phyloP scores from a whole-genome alignment of 2,888 invertebrate genomes.

The Drosophila borealis region DNA sequence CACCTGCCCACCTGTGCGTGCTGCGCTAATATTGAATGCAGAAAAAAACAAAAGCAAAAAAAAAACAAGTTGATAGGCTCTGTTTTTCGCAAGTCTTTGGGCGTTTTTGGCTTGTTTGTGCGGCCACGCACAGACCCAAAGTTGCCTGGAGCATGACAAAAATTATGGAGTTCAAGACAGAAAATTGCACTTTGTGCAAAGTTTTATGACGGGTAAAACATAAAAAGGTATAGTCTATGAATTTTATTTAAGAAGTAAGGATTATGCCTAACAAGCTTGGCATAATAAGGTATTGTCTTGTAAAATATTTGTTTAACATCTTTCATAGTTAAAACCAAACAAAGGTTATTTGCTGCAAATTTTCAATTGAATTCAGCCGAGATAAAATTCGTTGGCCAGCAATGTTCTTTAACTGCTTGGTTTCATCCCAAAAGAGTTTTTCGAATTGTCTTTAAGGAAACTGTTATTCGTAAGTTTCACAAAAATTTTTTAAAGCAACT shows the following conservation, averaged over 20 bases:
- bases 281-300: not conserved
- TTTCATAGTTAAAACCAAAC: not conserved
- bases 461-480: too few species aligned
- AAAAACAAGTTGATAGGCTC: slow-evolving; percentile 34
- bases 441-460: too few species aligned
- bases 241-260: not conserved
- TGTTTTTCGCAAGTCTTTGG: slow-evolving; percentile 32
- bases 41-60: not conserved
- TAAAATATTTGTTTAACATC: not conserved
- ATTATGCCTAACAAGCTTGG: not conserved
- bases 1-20: slow-evolving; percentile 16
- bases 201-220: slow-evolving; percentile 4
- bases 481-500: too few species aligned
- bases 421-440: too few species aligned
- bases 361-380: too few species aligned
- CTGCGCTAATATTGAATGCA: slow-evolving; percentile 5
- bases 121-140: slow-evolving; percentile 27
- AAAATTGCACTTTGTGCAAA: slow-evolving; percentile 46
- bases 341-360: not conserved
- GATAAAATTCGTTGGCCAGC: too few species aligned
- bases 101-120: slow-evolving; percentile 40
- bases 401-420: too few species aligned
- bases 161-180: slow-evolving; percentile 36
- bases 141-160: slow-evolving; percentile 26
- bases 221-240: not conserved